Percentiles rank a stretch among this genome's conserved stretches.
phyloP scores from a whole-genome alignment of 1,140 invertebrate genomes.

The Drosophila burlai region DNA sequence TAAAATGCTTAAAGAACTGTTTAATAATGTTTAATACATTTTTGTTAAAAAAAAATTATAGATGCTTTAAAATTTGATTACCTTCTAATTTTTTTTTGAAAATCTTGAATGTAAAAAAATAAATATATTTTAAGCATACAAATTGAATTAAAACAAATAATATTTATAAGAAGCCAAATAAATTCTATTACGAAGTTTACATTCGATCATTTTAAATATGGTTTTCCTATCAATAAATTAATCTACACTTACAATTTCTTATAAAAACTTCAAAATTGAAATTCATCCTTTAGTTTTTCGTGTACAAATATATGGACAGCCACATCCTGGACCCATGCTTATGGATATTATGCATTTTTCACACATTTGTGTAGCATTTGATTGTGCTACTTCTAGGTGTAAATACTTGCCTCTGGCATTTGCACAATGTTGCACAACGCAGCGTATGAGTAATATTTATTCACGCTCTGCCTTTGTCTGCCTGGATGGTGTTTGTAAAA shows the following conservation, averaged over 20 bases:
- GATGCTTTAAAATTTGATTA: neutral
- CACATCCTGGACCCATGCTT: constrained; percentile 27
- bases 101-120: neutral
- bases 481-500: constrained; percentile 42
- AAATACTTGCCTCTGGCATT: constrained; percentile 78
- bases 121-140: neutral
- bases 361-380: constrained; percentile 74
- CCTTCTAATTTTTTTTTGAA: neutral
- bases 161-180: neutral
- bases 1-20: too few species aligned
- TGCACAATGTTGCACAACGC: constrained; percentile 73
- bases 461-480: constrained; percentile 78
- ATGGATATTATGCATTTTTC: constrained; percentile 79
- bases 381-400: constrained; percentile 77
- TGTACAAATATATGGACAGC: constrained; percentile 18
- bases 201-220: neutral
- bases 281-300: neutral
- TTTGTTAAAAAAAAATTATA: neutral
- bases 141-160: too few species aligned
- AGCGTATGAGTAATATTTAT: constrained; percentile 80
- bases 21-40: neutral
- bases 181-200: neutral
- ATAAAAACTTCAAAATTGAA: neutral
- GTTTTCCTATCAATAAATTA: neutral
- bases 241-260: neutral